phyloP scores from a whole-genome alignment of 2,888 invertebrate species.

The Ichneumoninae sp. region DNA sequence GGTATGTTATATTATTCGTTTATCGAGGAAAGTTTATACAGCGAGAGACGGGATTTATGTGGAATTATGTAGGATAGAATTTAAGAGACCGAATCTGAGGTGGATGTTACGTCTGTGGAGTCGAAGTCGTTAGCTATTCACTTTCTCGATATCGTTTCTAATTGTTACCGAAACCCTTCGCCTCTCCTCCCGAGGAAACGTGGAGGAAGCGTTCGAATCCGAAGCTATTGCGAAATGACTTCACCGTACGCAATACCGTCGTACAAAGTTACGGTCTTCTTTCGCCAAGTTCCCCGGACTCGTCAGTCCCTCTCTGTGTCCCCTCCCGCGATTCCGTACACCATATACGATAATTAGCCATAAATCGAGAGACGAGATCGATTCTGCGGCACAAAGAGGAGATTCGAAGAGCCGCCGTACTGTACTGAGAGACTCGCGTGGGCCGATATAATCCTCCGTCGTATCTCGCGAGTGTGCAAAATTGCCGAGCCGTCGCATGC shows the following conservation, averaged over 20 bases:
- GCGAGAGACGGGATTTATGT: slow-evolving; percentile 2
- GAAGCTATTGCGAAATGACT: slow-evolving; percentile 43
- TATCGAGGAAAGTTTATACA: slow-evolving; percentile 51
- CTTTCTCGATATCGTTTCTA: slow-evolving; percentile 27
- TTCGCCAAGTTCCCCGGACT: slow-evolving; percentile 57
- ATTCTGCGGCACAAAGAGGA: slow-evolving; percentile 66
- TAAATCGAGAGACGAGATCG: slow-evolving; percentile 72
- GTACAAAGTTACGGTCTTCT: slow-evolving; percentile 15
- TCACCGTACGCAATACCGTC: slow-evolving; percentile 14
- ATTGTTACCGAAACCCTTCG: slow-evolving; percentile 17
- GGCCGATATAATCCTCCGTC: slow-evolving; percentile 40
- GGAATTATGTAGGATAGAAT: background rate
- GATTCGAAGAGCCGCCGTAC: slow-evolving; percentile 59
- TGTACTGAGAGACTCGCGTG: slow-evolving; percentile 50
- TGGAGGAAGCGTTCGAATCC: slow-evolving; percentile 6
- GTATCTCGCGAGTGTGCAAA: slow-evolving; percentile 47
- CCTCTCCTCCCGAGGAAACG: too few species aligned
- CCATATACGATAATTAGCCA: slow-evolving; percentile 74
- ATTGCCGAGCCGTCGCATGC: slow-evolving; percentile 57
- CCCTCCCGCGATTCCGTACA: slow-evolving; percentile 25
- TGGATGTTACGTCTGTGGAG: slow-evolving; percentile 7
- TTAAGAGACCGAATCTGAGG: background rate
- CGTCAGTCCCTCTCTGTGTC: slow-evolving; percentile 63
- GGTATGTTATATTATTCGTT: slow-evolving; percentile 56
- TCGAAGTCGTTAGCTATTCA: slow-evolving; percentile 18